Evolutionary conservation across 2,888 invertebrate genomes (phyloP).

Genomic region (Archips crataeganus): DNA sequence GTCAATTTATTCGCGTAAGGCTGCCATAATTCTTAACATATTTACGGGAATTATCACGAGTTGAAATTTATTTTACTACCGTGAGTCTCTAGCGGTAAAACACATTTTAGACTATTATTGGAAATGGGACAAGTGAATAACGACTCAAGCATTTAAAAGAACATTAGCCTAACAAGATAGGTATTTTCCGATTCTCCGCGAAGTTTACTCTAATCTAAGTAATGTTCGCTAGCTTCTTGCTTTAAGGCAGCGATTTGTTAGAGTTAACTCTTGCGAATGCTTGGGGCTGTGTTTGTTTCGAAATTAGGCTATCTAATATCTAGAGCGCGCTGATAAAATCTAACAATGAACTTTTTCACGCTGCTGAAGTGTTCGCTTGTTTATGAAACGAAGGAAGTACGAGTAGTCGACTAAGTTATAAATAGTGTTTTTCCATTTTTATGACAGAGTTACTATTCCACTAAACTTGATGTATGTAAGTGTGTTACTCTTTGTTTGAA

Average conservation of each 20-base stretch:
- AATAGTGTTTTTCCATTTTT: too few relatives aligned
- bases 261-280: constrained; percentile 20
- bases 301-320: constrained; percentile 33
- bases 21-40: constrained; percentile 9
- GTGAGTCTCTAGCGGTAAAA: constrained; percentile 44
- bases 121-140: constrained; percentile 51
- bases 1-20: constrained; percentile 11
- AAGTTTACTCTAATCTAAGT: constrained; percentile 35
- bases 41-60: constrained; percentile 20
- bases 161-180: constrained; percentile 49
- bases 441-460: too few relatives aligned
- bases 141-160: constrained; percentile 52
- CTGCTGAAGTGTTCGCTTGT: constrained; percentile 15
- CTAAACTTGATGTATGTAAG: too few relatives aligned
- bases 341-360: constrained; percentile 12
- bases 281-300: constrained; percentile 26
- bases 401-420: too few relatives aligned
- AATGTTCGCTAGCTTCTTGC: constrained; percentile 29
- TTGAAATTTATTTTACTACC: constrained; percentile 23
- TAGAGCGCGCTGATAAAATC: constrained; percentile 11
- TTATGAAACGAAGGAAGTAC: constrained; percentile 2
- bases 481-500: too few relatives aligned
- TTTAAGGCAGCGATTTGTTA: constrained; percentile 10
- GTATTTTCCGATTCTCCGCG: constrained; percentile 21
- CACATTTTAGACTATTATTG: constrained; percentile 51